These are phyloP conservation scores for Drosophila pectinifera DNA, from an alignment of 1,140 invertebrate genomes.

Conservation along the genomic window DNA sequence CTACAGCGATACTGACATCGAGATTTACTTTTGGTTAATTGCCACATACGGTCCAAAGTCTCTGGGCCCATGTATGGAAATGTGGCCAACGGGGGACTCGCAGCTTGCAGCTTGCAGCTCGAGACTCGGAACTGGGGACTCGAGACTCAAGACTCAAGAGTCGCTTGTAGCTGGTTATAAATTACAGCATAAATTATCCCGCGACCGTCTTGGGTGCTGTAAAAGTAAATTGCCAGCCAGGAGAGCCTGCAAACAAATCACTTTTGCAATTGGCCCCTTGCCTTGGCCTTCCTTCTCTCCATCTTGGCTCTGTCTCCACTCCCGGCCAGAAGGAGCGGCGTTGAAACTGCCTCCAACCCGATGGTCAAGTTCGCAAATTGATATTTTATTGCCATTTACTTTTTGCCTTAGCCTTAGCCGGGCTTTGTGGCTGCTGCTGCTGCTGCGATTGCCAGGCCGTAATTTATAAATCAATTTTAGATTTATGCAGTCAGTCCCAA, in stretches of 20 bases:
- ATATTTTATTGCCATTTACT: slow-evolving; percentile 67
- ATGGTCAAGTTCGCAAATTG: slow-evolving; percentile 61
- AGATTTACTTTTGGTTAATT: slow-evolving; percentile 63
- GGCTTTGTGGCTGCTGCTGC: slow-evolving; percentile 11
- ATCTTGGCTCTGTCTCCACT: neutral
- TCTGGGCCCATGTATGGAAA: slow-evolving; percentile 54
- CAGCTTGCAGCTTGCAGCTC: no score
- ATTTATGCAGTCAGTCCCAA: slow-evolving; percentile 28
- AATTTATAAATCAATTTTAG: slow-evolving; percentile 62
- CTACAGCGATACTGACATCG: slow-evolving; percentile 35
- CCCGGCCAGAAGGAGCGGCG: slow-evolving; percentile 1
- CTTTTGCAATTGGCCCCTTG: slow-evolving; percentile 52
- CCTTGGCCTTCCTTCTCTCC: slow-evolving; percentile 12
- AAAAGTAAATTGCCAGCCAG: slow-evolving; percentile 58
- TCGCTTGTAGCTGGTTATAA: slow-evolving; percentile 48
- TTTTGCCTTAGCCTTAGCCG: slow-evolving; percentile 17
- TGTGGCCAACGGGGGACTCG: slow-evolving; percentile 11
- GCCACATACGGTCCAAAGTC: slow-evolving; percentile 41
- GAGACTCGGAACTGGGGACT: slow-evolving; percentile 1
- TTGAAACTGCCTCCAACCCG: neutral
- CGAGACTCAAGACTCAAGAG: slow-evolving; percentile 1
- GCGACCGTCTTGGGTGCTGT: slow-evolving; percentile 51
- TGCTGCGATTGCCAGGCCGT: slow-evolving; percentile 18
- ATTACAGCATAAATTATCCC: slow-evolving; percentile 64
- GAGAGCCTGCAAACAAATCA: slow-evolving; percentile 56